Conservation (phyloP, 2,113 vertebrate species). For the Pterocles orientalis region DNA sequence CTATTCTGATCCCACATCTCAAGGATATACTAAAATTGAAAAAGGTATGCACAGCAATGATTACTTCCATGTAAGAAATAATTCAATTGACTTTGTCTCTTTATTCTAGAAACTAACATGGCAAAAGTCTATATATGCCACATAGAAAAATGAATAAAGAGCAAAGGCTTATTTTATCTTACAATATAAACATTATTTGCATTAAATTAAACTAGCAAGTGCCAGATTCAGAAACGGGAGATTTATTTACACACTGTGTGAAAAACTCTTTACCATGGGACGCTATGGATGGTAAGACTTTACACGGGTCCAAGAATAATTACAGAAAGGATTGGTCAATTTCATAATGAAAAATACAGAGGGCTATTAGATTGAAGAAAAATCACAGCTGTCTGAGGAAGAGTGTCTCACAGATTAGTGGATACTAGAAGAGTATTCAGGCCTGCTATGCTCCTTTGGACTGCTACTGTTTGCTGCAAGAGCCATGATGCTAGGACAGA, state of each 20-base stretch:
- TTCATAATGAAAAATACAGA: background rate
- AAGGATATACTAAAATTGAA: background rate
- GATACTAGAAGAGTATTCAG: background rate
- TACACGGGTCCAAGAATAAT: background rate
- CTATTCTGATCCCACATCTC: background rate
- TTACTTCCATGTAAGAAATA: background rate
- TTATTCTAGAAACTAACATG: background rate
- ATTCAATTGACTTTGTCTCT: background rate
- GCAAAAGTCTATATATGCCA: background rate
- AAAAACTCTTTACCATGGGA: background rate
- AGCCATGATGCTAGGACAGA: background rate
- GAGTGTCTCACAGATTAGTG: background rate
- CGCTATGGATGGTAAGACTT: background rate
- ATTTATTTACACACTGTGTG: background rate
- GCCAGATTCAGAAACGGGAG: background rate
- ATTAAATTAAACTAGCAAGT: background rate
- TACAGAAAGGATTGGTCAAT: background rate
- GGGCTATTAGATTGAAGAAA: background rate
- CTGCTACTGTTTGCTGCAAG: background rate
- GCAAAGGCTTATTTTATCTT: background rate
- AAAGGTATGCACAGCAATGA: background rate
- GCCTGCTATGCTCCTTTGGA: background rate
- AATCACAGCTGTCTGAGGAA: background rate
- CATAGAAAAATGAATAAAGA: background rate
- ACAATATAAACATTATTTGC: background rate